phyloP scores from a whole-genome alignment of 2,797 vertebrate species.

The Loriculus beryllinus region DNA sequence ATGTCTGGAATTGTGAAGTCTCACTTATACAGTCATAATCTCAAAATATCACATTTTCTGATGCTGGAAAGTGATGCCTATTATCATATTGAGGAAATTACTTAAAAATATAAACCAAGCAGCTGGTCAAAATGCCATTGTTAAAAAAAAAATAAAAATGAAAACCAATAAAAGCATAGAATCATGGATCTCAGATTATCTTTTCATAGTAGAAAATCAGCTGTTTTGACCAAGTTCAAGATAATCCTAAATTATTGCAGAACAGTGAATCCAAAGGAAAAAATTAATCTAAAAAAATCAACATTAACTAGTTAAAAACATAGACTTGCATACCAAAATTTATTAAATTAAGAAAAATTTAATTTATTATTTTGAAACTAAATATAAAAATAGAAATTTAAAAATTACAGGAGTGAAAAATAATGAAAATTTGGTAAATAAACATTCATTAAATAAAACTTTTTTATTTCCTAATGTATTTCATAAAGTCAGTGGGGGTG shows the following conservation, averaged over 20 bases:
- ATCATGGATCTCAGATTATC: background rate
- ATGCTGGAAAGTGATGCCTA: background rate
- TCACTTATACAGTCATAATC: background rate
- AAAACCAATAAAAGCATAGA: background rate
- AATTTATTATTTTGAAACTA: background rate
- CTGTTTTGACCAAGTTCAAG: background rate
- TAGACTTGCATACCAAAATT: background rate
- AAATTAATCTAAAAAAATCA: background rate
- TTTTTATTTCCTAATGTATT: background rate
- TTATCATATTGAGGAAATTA: background rate
- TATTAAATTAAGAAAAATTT: background rate
- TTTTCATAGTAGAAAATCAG: background rate
- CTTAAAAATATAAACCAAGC: background rate
- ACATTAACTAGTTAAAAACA: background rate
- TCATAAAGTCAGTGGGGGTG: background rate
- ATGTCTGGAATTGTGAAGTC: background rate
- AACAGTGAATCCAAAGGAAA: background rate
- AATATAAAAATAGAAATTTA: background rate
- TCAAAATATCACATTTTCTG: background rate
- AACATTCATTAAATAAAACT: background rate
- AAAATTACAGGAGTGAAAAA: background rate
- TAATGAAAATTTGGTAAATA: background rate
- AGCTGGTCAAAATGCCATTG: background rate
- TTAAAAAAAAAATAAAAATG: background rate
- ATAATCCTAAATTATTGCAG: background rate